phyloP scores from a whole-genome alignment of 1,140 invertebrate genomes.

The Pogonomyrmex barbatus region DNA sequence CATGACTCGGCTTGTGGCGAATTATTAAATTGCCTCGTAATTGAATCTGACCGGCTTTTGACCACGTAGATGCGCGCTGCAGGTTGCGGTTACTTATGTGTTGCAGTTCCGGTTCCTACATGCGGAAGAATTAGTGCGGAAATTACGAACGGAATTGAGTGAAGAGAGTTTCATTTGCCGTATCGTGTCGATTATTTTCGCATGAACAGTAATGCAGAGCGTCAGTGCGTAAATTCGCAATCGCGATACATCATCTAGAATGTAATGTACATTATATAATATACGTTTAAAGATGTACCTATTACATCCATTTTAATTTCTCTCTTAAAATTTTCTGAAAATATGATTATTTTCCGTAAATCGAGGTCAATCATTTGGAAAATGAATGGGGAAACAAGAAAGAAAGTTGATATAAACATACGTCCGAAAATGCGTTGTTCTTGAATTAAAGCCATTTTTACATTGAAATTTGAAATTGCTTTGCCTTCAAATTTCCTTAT shows the following conservation, averaged over 20 bases:
- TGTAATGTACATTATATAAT: neutral
- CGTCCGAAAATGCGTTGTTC: too few relatives aligned
- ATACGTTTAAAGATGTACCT: neutral
- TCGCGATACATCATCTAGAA: neutral
- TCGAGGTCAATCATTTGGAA: too few relatives aligned
- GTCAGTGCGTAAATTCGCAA: slow-evolving; percentile 19
- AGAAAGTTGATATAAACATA: too few relatives aligned
- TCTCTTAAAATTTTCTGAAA: neutral
- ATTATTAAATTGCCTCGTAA: slow-evolving; percentile 80
- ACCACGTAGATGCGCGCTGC: slow-evolving; percentile 73
- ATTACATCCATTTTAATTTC: neutral
- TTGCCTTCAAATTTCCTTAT: too few relatives aligned
- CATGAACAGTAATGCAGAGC: neutral
- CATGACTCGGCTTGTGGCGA: slow-evolving; percentile 73
- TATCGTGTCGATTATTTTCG: slow-evolving; percentile 48
- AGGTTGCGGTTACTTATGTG: slow-evolving; percentile 33
- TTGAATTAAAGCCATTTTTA: too few relatives aligned
- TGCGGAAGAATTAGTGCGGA: slow-evolving; percentile 45
- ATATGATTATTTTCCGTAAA: neutral
- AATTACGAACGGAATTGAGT: slow-evolving; percentile 25
- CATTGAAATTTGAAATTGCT: neutral
- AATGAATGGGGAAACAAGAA: too few relatives aligned
- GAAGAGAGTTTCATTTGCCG: neutral
- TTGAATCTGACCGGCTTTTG: slow-evolving; percentile 79
- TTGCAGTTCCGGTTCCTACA: slow-evolving; percentile 31